Base-by-base conservation (phyloP, 2,113 vertebrate genomes). In the Platichthys stellatus region DNA sequence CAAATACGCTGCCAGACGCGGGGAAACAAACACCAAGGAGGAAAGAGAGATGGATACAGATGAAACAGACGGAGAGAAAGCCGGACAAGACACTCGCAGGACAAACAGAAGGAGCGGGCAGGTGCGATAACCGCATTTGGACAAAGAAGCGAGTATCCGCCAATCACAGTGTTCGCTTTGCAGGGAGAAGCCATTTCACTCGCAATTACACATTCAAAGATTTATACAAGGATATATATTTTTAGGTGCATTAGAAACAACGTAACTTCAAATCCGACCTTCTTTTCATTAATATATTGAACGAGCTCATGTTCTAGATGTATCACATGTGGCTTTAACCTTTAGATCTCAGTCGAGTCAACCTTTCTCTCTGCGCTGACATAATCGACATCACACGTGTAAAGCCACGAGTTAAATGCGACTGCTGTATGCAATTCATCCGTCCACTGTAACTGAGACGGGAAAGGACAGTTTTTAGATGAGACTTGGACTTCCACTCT, bases 21-120 rank as follows among this genome's bases (percentile, higher is more conserved):
- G 58, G 67, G 67, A 78, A 82, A 73, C 56, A 82, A 82, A 87
- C 73, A 80, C n/a, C 9, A 14, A 76, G 72, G 69, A 85, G 65
- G 73, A 23, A 74, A 74, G 60, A 64, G 75, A 77, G 83, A 82
- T 79, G 74, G 74, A 85, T 79, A 75, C 69, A 83, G 79, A 74
- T 61, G 76, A 89, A 88, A 76, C 82, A 86, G 84, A 89, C 20
- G 67, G 83, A 83, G 83, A 72, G 74, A 61, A 82, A 79, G 72
- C 70, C 14, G 67, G 72, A 84, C 67, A 69, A 87, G 76, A 86
- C 80, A 71, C 69, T 15, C 53, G 40, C 81, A 24, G 80, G 71
- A 81, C 84, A 85, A 83, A 76, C 85, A 86, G 79, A 88, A 65
- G 81, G 74, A 88, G 76, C 20, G 20, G 68, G 51, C 88, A 85